phyloP scores from a whole-genome alignment of 2,888 invertebrate genomes.

The Phrixothrix hirtus region DNA sequence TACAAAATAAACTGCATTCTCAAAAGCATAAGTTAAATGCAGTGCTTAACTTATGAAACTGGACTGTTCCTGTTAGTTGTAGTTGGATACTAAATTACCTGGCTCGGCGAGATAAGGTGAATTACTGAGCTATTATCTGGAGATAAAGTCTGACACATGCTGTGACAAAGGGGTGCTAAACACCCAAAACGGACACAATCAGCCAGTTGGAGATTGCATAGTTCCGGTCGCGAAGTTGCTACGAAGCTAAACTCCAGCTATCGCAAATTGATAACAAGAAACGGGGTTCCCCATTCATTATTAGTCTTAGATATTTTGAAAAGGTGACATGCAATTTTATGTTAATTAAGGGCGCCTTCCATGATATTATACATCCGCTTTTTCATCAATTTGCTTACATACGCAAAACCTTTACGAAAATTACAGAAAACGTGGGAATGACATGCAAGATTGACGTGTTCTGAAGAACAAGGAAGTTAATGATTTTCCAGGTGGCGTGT shows the following conservation, averaged over 20 bases:
- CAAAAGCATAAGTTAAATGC: not conserved
- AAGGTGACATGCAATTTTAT: not conserved
- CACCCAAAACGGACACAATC: constrained; percentile 30
- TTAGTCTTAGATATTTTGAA: not conserved
- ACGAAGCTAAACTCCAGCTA: constrained; percentile 11
- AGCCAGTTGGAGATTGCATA: constrained; percentile 22
- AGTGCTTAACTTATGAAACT: constrained; percentile 1
- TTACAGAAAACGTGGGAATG: not conserved
- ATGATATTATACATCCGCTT: not conserved
- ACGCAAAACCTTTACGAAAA: not conserved
- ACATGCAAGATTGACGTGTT: not conserved
- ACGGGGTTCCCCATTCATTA: not conserved
- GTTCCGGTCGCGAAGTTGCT: constrained; percentile 11
- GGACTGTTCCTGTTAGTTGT: constrained; percentile 16
- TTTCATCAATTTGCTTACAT: not conserved
- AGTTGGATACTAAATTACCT: constrained; percentile 27
- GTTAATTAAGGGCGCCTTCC: not conserved
- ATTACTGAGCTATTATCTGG: constrained; percentile 31
- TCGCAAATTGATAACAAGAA: constrained; percentile 12
- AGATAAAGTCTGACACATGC: constrained; percentile 32
- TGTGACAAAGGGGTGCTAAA: constrained; percentile 35
- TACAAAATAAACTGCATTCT: no score
- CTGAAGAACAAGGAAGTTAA: not conserved
- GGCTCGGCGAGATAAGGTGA: constrained; percentile 31
- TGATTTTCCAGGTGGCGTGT: not conserved